Base-by-base conservation (phyloP, 2,113 vertebrate genomes). In the Fregata magnificens region DNA sequence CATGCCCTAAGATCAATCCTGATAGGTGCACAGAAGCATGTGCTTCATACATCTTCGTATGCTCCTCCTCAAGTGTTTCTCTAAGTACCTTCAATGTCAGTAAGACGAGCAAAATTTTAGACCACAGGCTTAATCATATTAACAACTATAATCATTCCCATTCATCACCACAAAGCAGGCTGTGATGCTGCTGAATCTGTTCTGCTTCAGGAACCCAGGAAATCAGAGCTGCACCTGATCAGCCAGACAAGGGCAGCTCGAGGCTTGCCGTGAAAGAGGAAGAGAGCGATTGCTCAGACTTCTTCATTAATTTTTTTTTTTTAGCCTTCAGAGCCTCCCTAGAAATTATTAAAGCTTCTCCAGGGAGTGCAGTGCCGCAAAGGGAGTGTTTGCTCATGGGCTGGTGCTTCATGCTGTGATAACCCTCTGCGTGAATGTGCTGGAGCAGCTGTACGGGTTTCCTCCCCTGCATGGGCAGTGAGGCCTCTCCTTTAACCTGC, bases 361-460 rank as follows among this genome's bases (percentile, higher is more conserved):
- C 0, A 4, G 86, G 80, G 82, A 83, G 71, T 1, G 9, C 71
- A 49, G 90, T 0, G 0, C 49, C 0, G 0, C 38, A 16, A 40
- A 73, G 67, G 81, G 62, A 87, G 74, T 0, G 0, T 81, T 91
- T 58, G 36, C 56, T 86, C 70, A 50, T 0, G 1, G 53, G 44
- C 65, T 28, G 83, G 9, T 50, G 71, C 86, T 88, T 84, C 58
- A 26, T 0, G 0, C 61, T 36, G 77, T 0, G 1, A 4, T 52
- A 62, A 86, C 4, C 0, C 18, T 28, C 79, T 14, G 56, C 3
- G 0, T 34, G 83, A 90, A 74, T 2, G 13, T 0, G 4, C 79
- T 2, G 5, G 76, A 84, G 77, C 15, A 25, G 93, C 85, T 88
- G 79, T 49, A 63, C 15, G 16, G 32, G n/a, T 53, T 78, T 92